Base-by-base conservation (phyloP, 2,888 invertebrate genomes). In the Anaspis maculata region DNA sequence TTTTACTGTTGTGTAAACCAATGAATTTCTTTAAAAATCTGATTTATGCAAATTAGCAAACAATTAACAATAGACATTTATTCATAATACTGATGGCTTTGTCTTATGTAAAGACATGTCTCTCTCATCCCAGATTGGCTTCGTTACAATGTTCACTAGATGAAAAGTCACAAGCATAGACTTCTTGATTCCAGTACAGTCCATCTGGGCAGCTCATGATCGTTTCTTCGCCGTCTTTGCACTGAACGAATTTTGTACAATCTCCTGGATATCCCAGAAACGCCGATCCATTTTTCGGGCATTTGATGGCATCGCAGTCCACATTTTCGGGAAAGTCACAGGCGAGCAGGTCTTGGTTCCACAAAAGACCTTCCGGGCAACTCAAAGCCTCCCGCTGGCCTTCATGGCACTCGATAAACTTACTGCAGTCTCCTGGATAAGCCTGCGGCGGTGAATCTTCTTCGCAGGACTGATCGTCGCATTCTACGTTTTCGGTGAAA, bases 171-270 rank as follows among this genome's bases (percentile, higher is more conserved):
- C 41, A 41, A 10, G 32, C 32, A 16, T 15, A 22, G 6, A 34
- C 32, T 10, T 27, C 34, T 29, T 38, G 27, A 23, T 41, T 29
- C 41, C 41, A 41, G 31, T 34, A 41, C 4, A 38, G 30, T 7
- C 34, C 37, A 15, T n/a, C 13, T 10, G 37, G 37, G 25, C 37
- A 37, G 5, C 9, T 15, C 10, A 32, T 27, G 5, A 30, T 3
- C 9, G 30, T 30, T 10, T 13, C 7, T 11, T 30, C 19, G 9
- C 19, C 19, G 9, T 19, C 9, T 5, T 19, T 6, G 19, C 19
- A 19, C 19, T 6, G 5, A 9, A 6, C 5, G 9, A 19, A 19
- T 19, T 19, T 19, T 9, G 25, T 7, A 10, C 11, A 7, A 10
- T 25, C 9, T 11, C 25, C 11, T 7, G 11, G 9, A 10, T 13